Base-by-base conservation (phyloP, 2,888 invertebrate species). In the Drosophila vallismaia region DNA sequence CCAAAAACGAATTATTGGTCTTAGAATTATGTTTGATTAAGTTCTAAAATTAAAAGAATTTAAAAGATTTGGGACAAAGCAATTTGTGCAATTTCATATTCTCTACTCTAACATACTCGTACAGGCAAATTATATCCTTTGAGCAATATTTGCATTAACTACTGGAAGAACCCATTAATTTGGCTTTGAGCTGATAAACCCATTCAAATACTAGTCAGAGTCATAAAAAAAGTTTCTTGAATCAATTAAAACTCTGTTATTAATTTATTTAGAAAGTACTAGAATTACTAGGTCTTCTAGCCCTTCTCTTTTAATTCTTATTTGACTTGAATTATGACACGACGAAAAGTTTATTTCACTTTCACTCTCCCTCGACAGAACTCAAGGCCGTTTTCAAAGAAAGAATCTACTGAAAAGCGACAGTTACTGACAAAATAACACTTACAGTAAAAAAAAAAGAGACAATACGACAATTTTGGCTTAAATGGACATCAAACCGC, bases 331-430 rank as follows among this genome's bases (percentile, higher is more conserved):
- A 44, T 38, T 14, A 26, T 6, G 42, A 4, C n/a, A 50, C 26
- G 33, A 29, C 19, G 7, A 19, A 36, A 46, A 70, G 24, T 44
- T 33, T 12, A 50, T 38, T 62, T 60, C 4, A 78, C 82, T 86
- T 80, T 87, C 85, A 28, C 76, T 81, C 55, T 58, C 71, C 31
- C 44, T 51, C 45, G 44, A 42, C 45, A 31, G 9, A n/a, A 54
- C 63, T 86, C 82, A 82, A 86, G 87, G 82, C 66, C 82, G 51
- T 26, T 56, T 2, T 4, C n/a, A 29, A 44, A 55, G 66, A 66
- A 85, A 84, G 87, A 82, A 86, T 62, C 58, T 56, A 46, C 53
- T 4, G 29, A 66, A 74, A 69, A 50, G 58, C 44, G 36, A 51
- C 62, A 55, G 44, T 26, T 38, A 67, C 53, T 10, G 62, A 62